Evolutionary conservation across 2,797 vertebrate genomes (phyloP), one percentile per base, ranked within the genome.

Genomic region (Pelodytes ibericus): DNA sequence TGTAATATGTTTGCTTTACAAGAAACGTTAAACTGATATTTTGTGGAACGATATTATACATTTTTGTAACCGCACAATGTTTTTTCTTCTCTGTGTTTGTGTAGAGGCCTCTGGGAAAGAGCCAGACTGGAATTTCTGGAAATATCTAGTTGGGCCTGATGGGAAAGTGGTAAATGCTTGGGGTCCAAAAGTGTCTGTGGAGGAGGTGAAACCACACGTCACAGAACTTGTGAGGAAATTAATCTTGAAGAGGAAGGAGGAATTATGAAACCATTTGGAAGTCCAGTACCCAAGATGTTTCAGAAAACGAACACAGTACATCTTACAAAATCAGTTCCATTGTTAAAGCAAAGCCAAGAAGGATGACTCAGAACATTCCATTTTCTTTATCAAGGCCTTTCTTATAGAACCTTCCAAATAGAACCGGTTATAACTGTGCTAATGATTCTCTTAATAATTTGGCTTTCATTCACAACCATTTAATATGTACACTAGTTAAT

Each of bases 41-140:
- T n/a, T n/a, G n/a, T n/a, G n/a, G n/a, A n/a, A n/a, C n/a, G n/a
- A n/a, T n/a, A n/a, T n/a, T n/a, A n/a, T n/a, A n/a, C n/a, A n/a
- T n/a, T n/a, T n/a, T n/a, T n/a, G n/a, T n/a, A n/a, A n/a, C n/a
- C n/a, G n/a, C n/a, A n/a, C n/a, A 63, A 29, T 24, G 33, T 10
- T 9, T 2, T 59, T 63, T 47, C 44, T 81, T 67, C 53, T 75
- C 47, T 56, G 26, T 59, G 80, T 58, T 1, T 18, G 11, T 62
- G 13, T 79, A 98, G 97, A 95, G 20, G 87, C 90, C 6, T 94
- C 94, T 63, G 92, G 93, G 71, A 93, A 95, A 81, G 96, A 98
- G 81, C 97, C 97, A 22, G 92, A 95, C 81, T 99, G 97, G 97
- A 99, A 99, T 81, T 99, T 99, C 89, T 99, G 96, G 96, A 99